Conservation (phyloP, 2,113 vertebrate species). For the Petaurus breviceps region DNA sequence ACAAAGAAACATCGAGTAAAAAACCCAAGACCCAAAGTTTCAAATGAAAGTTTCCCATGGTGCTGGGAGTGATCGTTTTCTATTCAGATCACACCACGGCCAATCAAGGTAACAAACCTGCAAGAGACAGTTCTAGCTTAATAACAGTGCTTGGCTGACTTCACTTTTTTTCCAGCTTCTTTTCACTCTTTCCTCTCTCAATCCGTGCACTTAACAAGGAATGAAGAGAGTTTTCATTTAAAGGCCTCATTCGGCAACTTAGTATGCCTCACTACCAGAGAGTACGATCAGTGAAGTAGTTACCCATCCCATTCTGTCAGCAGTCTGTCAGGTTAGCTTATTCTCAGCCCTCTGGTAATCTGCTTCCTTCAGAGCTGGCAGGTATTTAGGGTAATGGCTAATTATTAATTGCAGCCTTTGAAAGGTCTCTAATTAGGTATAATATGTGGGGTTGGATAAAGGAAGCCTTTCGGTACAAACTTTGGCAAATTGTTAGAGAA, state of each 20-base stretch:
- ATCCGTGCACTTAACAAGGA: conserved; percentile 62
- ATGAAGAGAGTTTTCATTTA: conserved; percentile 52
- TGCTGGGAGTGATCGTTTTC: conserved; percentile 45
- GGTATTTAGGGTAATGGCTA: conserved; percentile 54
- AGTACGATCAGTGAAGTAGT: conserved; percentile 62
- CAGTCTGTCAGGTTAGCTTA: conserved; percentile 48
- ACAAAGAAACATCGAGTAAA: neutral
- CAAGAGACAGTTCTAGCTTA: conserved; percentile 56
- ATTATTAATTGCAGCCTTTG: conserved; percentile 55
- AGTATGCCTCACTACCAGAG: conserved; percentile 56
- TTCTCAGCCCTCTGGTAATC: conserved; percentile 69
- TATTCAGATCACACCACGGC: conserved; percentile 49
- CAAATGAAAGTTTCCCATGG: neutral
- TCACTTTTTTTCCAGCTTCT: conserved; percentile 66
- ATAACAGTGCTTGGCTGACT: conserved; percentile 54
- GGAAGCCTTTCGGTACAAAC: conserved; percentile 43
- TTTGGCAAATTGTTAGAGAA: conserved; percentile 56
- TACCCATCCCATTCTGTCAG: conserved; percentile 66
- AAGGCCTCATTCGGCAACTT: conserved; percentile 72
- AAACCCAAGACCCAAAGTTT: conserved; percentile 1
- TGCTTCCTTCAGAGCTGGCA: conserved; percentile 47
- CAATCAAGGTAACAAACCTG: conserved; percentile 69
- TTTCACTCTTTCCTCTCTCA: conserved; percentile 69
- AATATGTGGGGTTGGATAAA: conserved; percentile 57
- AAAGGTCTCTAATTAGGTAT: conserved; percentile 61